Base-by-base conservation (phyloP, 2,888 invertebrate genomes). In the Andrena bicolor region DNA sequence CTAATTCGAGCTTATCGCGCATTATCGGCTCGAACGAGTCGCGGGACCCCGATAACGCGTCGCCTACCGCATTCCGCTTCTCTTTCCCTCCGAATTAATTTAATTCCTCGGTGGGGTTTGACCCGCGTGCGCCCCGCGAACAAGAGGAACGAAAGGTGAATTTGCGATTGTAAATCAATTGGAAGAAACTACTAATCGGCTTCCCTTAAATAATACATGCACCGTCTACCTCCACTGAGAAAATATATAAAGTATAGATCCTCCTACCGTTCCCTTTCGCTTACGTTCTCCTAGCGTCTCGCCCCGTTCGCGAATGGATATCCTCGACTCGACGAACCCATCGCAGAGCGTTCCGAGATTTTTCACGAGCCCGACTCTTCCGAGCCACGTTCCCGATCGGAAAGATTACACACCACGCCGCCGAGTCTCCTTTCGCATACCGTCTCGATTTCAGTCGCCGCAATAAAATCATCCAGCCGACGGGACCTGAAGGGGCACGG, bases 361-460 rank as follows among this genome's bases (percentile, higher is more conserved):
- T 85, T 73, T 73, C 75, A 87, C 71, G 85, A 88, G 84, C 83
- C 64, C 84, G 72, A 83, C 82, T 82, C 87, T 87, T 85, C 84
- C 84, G 70, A 82, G 75, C 78, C 76, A 84, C 75, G 65, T 70
- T 56, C 70, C 23, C 61, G 13, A n/a, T 35, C 61, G 71, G 41
- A 58, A 56, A 77, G 65, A 74, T 74, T 84, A 76, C 26, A 78
- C 88, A 86, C 20, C 41, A 8, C 32, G 61, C 64, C 81, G 84
- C 81, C 76, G 79, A 87, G 86, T 88, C 85, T 70, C 51, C 32
- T 41, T 69, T 78, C 58, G 32, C 30, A 65, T 72, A 53, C 28
- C 41, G 13, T 49, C 71, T 68, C 60, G 75, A 48, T 60, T 48
- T 70, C 70, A 35, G 68, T 20, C 20, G 32, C 35, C 76, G 76